Evolutionary conservation across 2,113 vertebrate species (phyloP), one percentile per base, ranked within the genome.

Genomic region (Gadus chalcogrammus): DNA sequence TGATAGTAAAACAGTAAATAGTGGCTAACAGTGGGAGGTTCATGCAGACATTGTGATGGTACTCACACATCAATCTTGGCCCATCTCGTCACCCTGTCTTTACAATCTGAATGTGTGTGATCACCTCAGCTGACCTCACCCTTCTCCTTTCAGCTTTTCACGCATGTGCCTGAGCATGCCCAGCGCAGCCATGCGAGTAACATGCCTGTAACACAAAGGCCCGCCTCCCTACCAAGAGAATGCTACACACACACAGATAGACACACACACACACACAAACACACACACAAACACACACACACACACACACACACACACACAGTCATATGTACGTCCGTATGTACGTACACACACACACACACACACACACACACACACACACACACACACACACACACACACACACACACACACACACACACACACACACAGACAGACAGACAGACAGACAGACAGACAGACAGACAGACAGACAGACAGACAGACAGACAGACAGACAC

Each of bases 91-190:
- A 22, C 53, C 71, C 68, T 2, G 3, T 73, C 65, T 75, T 74
- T 0, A n/a, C n/a, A 16, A 27, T 18, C 31, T 66, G 58, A 15
- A 17, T 58, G n/a, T 68, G 72, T 58, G n/a, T 68, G 72, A 76
- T 28, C 62, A 53, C 28, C 63, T 82, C 66, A 52, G 75, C 75
- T 73, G 78, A 71, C 73, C 70, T 24, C 67, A 56, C 60, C 72
- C 74, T 64, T 20, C 65, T 79, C 24, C 75, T 72, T 68, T 73
- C 73, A 78, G 68, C 72, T 75, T 75, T 76, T 74, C 76, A 65
- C 67, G 75, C 74, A 76, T 77, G 75, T 67, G 71, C 72, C 65
- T 82, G 68, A 70, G 73, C 82, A 83, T 70, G 81, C 78, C 22
- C 59, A 79, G 81, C 66, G 24, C 16, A 69, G 24, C 61, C 42